Percentiles rank a stretch among this genome's conserved stretches.
Evolutionary conservation across 2,888 invertebrate genomes (phyloP).

Genomic region (Ochropacha duplaris): DNA sequence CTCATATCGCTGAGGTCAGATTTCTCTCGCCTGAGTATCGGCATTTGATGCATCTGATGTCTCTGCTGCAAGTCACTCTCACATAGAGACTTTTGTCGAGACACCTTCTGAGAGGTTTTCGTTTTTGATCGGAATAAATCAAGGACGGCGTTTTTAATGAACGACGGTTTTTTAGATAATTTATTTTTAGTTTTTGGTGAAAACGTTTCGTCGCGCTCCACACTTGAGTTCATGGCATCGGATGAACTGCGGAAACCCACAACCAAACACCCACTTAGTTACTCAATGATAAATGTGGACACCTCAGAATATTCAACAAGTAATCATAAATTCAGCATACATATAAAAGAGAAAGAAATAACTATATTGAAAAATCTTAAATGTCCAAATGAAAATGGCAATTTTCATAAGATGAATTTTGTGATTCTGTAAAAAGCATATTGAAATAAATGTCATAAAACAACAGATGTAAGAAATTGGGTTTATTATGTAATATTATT

Average conservation of each 20-base stretch:
- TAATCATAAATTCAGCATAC: constrained; percentile 12
- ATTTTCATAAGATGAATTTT: constrained; percentile 65
- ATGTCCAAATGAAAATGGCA: constrained; percentile 58
- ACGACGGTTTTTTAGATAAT: constrained; percentile 81
- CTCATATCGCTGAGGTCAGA: constrained; percentile 73
- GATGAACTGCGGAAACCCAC: constrained; percentile 81
- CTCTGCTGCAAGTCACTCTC: constrained; percentile 77
- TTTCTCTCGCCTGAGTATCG: constrained; percentile 74
- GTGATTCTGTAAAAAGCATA: constrained; percentile 73
- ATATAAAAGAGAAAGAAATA: constrained; percentile 9
- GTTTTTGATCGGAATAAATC: constrained; percentile 81
- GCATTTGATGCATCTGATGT: constrained; percentile 54
- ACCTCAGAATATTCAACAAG: constrained; percentile 58
- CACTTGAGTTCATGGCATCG: constrained; percentile 78
- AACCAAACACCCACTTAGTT: constrained; percentile 81
- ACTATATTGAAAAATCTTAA: constrained; percentile 57
- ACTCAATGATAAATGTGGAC: constrained; percentile 66
- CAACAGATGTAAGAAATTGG: constrained; percentile 7
- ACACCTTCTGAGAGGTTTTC: constrained; percentile 75
- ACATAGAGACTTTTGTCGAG: constrained; percentile 78
- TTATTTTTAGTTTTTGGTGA: constrained; percentile 83
- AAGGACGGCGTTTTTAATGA: constrained; percentile 80
- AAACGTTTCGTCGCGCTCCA: constrained; percentile 78
- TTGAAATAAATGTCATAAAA: constrained; percentile 68
- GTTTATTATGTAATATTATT: constrained; percentile 16